Evolutionary conservation across 2,113 vertebrate species (phyloP), one percentile per base, ranked within the genome.

Genomic region (Montifringilla adamsi): DNA sequence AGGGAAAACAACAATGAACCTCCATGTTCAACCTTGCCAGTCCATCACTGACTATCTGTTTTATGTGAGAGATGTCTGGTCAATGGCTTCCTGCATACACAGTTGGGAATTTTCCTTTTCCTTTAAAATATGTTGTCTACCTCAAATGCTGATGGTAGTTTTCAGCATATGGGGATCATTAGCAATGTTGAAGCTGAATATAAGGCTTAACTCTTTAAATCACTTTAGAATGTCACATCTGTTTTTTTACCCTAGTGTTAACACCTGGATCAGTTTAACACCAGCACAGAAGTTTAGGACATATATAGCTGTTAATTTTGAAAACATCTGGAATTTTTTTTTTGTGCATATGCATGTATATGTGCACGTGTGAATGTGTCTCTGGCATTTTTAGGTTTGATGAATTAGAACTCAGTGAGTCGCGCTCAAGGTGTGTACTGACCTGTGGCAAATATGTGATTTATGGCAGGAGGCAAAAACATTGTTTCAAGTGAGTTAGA

Each of bases 231-330:
- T 53, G 73, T 93, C 0, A 19, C 96, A 96, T 98, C 96, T 98
- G 96, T 49, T 97, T 97, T 97, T 93, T 90, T 95, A 84, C 77
- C 92, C 84, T 90, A n/a, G 89, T 96, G 94, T 95, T 97, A 97
- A 96, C 97, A 97, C 97, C 97, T 98, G 98, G 97, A 97, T 98
- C 95, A 94, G 96, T 97, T 98, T 97, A 98, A 94, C 96, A 95
- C 91, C 93, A 96, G 79, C 31, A n/a, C 91, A 97, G 93, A 95
- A 89, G 86, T 97, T 97, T 96, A 97, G 95, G 95, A 89, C 60
- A 67, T 87, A 82, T 41, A 88, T 92, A 95, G 92, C 93, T 95
- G 94, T 96, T 97, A 97, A 98, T 97, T 98, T 97, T 93, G 96
- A 95, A 97, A 98, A 97, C 97, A 97, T 97, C 94, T 98, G 96